Evolutionary conservation across 2,888 invertebrate species (phyloP).

Genomic region (Dyspetes luteomarginatus): DNA sequence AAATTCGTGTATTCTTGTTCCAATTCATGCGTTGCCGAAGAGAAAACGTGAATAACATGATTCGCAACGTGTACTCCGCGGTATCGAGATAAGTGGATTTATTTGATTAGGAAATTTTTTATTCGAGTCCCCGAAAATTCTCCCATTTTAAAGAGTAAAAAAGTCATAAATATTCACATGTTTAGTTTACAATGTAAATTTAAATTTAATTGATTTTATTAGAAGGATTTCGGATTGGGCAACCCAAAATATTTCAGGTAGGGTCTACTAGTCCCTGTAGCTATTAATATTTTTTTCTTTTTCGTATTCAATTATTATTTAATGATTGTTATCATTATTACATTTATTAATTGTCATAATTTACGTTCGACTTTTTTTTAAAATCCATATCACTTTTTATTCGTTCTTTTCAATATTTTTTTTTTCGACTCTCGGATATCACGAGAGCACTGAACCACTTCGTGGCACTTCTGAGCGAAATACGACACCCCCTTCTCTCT

Average conservation of each 20-base stretch:
- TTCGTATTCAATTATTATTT: not conserved
- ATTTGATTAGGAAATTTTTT: not conserved
- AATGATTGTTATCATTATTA: not conserved
- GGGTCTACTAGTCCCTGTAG: no score
- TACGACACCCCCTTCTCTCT: not conserved
- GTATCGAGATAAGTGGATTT: conserved; percentile 1
- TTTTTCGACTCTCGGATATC: not conserved
- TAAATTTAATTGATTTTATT: no score
- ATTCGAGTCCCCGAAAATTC: not conserved
- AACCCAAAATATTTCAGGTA: no score
- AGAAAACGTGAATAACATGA: not conserved
- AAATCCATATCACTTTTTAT: not conserved
- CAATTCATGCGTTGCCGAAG: not conserved
- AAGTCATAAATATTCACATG: no score
- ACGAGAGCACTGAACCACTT: not conserved
- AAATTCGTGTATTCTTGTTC: conserved; percentile 6
- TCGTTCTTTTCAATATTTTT: not conserved
- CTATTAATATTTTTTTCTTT: not conserved
- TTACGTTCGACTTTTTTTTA: not conserved
- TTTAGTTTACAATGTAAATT: no score
- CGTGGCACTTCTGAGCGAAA: not conserved
- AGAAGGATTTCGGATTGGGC: no score
- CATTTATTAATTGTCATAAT: not conserved
- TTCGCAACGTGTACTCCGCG: not conserved
- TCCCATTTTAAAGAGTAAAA: no score